Percentiles rank a stretch among this genome's conserved stretches.
These are phyloP conservation scores for Amphiprion ocellaris DNA, from an alignment of 2,113 vertebrate genomes.

Conservation along the genomic window DNA sequence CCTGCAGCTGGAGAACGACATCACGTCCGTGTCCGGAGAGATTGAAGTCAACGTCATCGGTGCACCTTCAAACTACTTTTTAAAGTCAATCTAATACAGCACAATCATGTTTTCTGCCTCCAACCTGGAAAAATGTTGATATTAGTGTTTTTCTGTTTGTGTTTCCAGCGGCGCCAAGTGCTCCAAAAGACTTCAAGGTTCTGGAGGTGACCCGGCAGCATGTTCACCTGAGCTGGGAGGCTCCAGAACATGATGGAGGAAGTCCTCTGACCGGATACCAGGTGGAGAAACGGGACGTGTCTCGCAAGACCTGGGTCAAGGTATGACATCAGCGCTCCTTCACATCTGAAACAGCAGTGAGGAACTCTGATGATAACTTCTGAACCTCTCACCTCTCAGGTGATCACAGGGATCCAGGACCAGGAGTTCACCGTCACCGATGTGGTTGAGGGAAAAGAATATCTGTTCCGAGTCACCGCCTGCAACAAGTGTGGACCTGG, in stretches of 20 bases:
- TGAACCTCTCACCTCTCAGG: conserved; percentile 77
- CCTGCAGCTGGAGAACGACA: conserved; percentile 91
- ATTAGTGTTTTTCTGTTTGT: conserved; percentile 7
- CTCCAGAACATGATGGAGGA: conserved; percentile 96
- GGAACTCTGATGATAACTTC: too few relatives aligned
- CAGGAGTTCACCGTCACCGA: conserved; percentile 96
- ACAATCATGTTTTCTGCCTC: neutral
- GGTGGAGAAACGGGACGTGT: conserved; percentile 95
- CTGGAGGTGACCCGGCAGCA: conserved; percentile 89
- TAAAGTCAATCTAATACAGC: neutral
- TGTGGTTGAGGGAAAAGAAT: conserved; percentile 96
- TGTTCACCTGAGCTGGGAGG: conserved; percentile 95
- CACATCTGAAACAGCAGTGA: too few relatives aligned
- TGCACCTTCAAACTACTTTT: conserved; percentile 70
- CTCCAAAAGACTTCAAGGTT: conserved; percentile 95
- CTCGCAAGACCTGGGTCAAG: conserved; percentile 96
- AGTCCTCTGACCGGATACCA: conserved; percentile 95
- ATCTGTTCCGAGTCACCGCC: conserved; percentile 94
- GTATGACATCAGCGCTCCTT: conserved; percentile 71
- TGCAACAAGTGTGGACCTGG: conserved; percentile 97
- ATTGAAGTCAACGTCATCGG: conserved; percentile 98
- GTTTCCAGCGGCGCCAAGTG: conserved; percentile 91
- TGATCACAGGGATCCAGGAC: conserved; percentile 89
- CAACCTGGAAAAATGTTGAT: neutral
- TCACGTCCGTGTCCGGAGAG: conserved; percentile 92